phyloP scores from a whole-genome alignment of 2,113 vertebrate species.

The Tenebrosternarchus preto region DNA sequence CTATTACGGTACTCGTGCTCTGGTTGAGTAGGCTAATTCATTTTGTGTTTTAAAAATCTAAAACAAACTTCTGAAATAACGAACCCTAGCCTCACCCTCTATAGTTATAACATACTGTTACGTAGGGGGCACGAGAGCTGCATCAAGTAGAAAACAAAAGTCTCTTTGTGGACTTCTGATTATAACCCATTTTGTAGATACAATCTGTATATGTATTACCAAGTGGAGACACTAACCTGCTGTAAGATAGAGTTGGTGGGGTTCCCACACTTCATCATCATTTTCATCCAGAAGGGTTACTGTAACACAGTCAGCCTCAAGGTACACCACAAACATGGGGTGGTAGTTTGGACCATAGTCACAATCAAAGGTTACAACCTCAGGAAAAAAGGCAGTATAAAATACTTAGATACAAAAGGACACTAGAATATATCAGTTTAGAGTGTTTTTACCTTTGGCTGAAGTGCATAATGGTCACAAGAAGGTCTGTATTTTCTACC shows the following conservation, averaged over 20 bases:
- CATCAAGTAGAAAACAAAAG: no score
- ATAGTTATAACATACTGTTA: no score
- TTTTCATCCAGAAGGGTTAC: slow-evolving; percentile 9
- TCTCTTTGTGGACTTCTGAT: no score
- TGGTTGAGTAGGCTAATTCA: no score
- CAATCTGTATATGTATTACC: no score
- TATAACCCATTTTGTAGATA: no score
- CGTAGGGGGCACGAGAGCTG: no score
- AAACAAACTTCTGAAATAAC: no score
- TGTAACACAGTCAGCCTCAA: not conserved
- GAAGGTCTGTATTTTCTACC: slow-evolving; percentile 1
- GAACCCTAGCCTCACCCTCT: no score
- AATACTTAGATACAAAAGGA: not conserved
- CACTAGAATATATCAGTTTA: not conserved
- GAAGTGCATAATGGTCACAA: not conserved
- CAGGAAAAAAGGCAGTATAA: not conserved
- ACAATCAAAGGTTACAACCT: not conserved
- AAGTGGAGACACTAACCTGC: not conserved
- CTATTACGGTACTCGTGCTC: no score
- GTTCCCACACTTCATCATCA: not conserved
- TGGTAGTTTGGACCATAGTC: slow-evolving; percentile 26
- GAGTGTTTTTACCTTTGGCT: slow-evolving; percentile 12
- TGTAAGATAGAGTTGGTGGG: not conserved
- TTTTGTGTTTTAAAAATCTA: no score
- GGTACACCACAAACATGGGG: slow-evolving; percentile 9